These are phyloP conservation scores for Corydoras maculifer DNA, from an alignment of 2,113 vertebrate genomes.

Conservation along the genomic window DNA sequence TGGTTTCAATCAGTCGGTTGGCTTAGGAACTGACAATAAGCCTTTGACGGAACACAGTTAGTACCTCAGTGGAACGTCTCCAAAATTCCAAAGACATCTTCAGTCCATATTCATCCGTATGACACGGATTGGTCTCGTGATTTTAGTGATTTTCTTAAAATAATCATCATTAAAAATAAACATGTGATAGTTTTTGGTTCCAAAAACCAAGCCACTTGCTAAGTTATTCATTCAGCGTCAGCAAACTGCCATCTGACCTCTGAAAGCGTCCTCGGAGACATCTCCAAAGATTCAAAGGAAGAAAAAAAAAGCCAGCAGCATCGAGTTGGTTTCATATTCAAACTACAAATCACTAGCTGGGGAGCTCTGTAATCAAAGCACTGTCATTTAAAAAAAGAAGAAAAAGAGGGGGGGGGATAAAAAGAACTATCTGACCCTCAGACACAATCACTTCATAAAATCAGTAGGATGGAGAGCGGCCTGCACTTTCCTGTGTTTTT, in stretches of 20 bases:
- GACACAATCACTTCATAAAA: neutral
- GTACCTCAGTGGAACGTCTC: no score
- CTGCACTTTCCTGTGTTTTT: neutral
- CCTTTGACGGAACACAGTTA: no score
- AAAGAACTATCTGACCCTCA: neutral
- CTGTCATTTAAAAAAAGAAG: slow-evolving; percentile 28
- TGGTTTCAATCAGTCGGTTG: no score
- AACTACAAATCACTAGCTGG: slow-evolving; percentile 11
- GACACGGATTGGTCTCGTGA: no score
- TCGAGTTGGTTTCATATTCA: slow-evolving; percentile 12
- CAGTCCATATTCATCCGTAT: no score
- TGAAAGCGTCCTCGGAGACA: slow-evolving; percentile 28
- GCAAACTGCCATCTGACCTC: slow-evolving; percentile 39
- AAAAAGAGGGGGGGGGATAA: neutral
- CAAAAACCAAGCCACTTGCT: slow-evolving; percentile 23
- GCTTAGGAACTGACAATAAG: no score
- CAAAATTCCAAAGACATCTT: no score
- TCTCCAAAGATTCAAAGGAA: neutral
- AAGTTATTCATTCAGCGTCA: slow-evolving; percentile 42
- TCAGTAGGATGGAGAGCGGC: slow-evolving; percentile 5
- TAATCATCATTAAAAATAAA: neutral
- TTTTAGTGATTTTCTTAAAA: neutral
- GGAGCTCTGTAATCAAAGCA: slow-evolving; percentile 1
- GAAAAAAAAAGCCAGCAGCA: neutral
- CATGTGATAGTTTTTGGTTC: neutral